These are phyloP conservation scores for Mesodorylaimus sp. DNA, from an alignment of 2,888 invertebrate species.

Conservation along the genomic window DNA sequence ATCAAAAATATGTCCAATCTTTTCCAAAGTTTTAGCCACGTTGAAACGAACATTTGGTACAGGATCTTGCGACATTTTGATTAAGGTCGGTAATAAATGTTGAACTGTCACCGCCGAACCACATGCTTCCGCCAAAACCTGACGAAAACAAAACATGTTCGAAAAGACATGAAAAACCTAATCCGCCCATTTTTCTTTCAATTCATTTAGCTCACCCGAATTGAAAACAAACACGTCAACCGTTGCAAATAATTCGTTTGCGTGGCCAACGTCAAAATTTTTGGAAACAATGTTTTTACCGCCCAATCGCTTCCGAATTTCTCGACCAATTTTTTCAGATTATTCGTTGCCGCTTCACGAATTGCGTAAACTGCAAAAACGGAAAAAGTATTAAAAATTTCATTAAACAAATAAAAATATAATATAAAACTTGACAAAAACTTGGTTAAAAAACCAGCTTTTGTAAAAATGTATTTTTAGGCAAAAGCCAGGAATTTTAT, in stretches of 20 bases:
- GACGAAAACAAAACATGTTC: too few relatives aligned
- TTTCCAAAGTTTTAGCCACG: conserved; percentile 89
- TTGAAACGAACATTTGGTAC: conserved; percentile 98
- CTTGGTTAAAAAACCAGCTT: too few relatives aligned
- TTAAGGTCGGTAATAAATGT: conserved; percentile 78
- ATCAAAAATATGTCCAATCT: conserved; percentile 76
- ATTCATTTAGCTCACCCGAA: conserved; percentile 63
- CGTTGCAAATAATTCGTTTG: conserved; percentile 94
- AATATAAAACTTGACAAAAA: too few relatives aligned
- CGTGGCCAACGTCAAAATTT: conserved; percentile 58
- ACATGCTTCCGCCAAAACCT: conserved; percentile 57
- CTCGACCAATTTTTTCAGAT: conserved; percentile 84
- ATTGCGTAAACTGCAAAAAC: conserved; percentile 61
- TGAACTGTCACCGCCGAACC: conserved; percentile 78
- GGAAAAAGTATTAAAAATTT: conserved; percentile 8
- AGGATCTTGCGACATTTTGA: conserved; percentile 78
- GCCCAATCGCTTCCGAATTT: conserved; percentile 98
- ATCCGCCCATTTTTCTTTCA: background rate
- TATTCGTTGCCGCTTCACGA: conserved; percentile 88
- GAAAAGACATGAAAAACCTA: too few relatives aligned
- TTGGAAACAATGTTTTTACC: conserved; percentile 84
- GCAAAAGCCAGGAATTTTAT: too few relatives aligned
- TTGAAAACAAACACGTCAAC: conserved; percentile 92
- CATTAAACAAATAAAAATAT: too few relatives aligned
- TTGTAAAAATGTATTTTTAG: background rate